Conservation (phyloP, 2,888 invertebrate genomes). For the Rhingia campestris region DNA sequence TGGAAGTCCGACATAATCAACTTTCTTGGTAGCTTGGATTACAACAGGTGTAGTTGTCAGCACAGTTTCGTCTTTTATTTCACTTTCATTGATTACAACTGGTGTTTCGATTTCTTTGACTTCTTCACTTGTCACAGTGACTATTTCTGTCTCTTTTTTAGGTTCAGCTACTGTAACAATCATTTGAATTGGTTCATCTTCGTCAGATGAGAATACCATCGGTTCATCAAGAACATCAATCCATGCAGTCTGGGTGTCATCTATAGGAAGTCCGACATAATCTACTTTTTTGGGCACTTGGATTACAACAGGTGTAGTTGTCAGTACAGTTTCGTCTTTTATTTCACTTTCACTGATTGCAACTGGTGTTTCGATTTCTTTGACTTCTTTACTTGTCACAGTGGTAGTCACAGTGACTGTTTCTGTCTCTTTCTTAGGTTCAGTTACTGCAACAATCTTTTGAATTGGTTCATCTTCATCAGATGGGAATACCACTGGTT, state of each 20-base stretch:
- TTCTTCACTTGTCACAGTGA: neutral
- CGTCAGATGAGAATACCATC: constrained; percentile 81
- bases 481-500: constrained; percentile 58
- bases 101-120: neutral
- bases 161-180: neutral
- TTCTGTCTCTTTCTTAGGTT: neutral
- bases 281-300: constrained; percentile 35
- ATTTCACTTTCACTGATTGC: too few species aligned
- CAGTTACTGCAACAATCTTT: neutral
- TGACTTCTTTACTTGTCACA: neutral
- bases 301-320: too few species aligned
- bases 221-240: constrained; percentile 81
- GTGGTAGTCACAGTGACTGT: too few species aligned
- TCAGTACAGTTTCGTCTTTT: neutral
- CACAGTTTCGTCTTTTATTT: neutral
- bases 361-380: neutral
- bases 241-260: constrained; percentile 78
- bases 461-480: constrained; percentile 53
- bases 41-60: neutral
- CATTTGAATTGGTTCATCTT: constrained; percentile 62
- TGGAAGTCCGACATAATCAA: constrained; percentile 75
- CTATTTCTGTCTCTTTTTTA: neutral
- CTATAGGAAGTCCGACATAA: constrained; percentile 78
- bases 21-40: constrained; percentile 53
- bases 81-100: neutral